A percentile compares a stretch with the other conserved stretches of the same genome.
Evolutionary conservation across 2,888 invertebrate species (phyloP).

Genomic region (Leptinotarsa rubiginosa): DNA sequence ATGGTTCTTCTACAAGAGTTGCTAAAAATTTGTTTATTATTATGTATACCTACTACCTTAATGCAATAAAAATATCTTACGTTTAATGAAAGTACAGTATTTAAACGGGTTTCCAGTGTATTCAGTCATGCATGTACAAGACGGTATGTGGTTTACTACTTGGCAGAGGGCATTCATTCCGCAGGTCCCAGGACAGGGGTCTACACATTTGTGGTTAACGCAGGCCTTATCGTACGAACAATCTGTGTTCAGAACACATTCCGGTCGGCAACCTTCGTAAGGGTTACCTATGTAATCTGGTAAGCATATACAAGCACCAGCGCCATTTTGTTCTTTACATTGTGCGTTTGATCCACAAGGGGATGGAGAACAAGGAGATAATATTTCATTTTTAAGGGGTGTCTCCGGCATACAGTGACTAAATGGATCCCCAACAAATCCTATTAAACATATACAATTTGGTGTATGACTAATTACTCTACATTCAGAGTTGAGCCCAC

Average conservation of each 20-base stretch:
- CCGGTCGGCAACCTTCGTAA: conserved; percentile 75
- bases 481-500: conserved; percentile 79
- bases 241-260: conserved; percentile 78
- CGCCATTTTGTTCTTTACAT: conserved; percentile 67
- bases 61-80: conserved; percentile 42
- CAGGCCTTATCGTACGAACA: conserved; percentile 80
- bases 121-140: conserved; percentile 72
- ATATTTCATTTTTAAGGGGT: conserved; percentile 50
- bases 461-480: conserved; percentile 81
- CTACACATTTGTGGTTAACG: conserved; percentile 79
- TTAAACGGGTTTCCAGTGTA: conserved; percentile 59
- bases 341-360: conserved; percentile 73
- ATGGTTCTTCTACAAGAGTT: conserved; percentile 45
- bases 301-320: conserved; percentile 64
- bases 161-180: conserved; percentile 81
- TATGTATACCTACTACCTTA: background rate
- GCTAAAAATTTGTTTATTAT: conserved; percentile 24
- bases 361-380: conserved; percentile 74
- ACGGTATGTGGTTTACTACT: conserved; percentile 79
- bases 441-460: conserved; percentile 78
- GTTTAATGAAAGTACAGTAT: conserved; percentile 66
- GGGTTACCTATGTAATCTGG: conserved; percentile 66
- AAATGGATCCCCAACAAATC: conserved; percentile 72
- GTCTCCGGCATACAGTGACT: conserved; percentile 67
- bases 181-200: conserved; percentile 85